A percentile compares a stretch with the other conserved stretches of the same genome.
Conservation (phyloP, 2,113 vertebrate genomes). For the Rhynchopsitta pachyrhyncha region DNA sequence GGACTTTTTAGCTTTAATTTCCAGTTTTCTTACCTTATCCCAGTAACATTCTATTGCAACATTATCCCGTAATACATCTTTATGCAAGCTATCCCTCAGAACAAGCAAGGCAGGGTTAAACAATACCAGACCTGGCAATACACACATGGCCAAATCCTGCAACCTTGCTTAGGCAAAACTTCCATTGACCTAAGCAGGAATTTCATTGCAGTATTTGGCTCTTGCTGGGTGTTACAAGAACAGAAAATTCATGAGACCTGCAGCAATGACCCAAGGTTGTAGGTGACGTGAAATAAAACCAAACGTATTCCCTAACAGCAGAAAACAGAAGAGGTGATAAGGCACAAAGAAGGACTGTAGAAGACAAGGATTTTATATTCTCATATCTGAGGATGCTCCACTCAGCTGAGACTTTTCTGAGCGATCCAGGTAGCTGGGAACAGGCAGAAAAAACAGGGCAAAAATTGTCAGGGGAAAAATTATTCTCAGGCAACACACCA, state of each 20-base stretch:
- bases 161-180: not conserved
- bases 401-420: not conserved
- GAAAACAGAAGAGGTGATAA: not conserved
- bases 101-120: not conserved
- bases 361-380: not conserved
- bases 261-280: not conserved
- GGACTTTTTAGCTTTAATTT: not conserved
- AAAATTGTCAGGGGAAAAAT: not conserved
- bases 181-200: not conserved
- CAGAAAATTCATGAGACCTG: not conserved
- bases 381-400: not conserved
- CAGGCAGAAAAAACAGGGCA: rapidly evolving
- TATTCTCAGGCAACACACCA: not conserved
- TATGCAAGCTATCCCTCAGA: not conserved
- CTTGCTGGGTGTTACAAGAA: not conserved
- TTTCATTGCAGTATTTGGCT: not conserved
- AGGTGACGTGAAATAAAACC: not conserved
- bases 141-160: not conserved
- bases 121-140: not conserved
- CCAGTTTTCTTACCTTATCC: not conserved
- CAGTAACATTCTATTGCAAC: not conserved
- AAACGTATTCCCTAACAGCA: not conserved
- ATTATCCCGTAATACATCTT: not conserved
- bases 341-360: not conserved
- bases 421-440: not conserved